Evolutionary conservation across 2,113 vertebrate genomes (phyloP), one percentile per base, ranked within the genome.

Genomic region (Catagonus wagneri): DNA sequence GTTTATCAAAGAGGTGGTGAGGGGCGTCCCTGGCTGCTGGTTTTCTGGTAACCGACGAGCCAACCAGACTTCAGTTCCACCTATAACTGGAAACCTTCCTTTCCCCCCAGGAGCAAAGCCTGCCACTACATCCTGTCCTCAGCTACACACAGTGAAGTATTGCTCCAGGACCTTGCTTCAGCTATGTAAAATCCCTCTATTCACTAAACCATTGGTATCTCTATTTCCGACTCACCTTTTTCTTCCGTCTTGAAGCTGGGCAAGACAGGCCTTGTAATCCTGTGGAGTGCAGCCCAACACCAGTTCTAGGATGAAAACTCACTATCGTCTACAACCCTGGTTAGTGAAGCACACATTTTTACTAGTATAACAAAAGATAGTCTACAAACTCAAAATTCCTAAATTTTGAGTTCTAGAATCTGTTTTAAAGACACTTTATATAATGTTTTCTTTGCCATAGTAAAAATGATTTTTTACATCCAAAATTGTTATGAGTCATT

Each of bases 381-480:
- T 25, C 2, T 71, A 65, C 3, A 83, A 76, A 76, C 15, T 72
- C 27, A 86, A 71, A 80, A 29, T 54, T 81, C 25, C 12, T 20
- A 12, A 63, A 56, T n/a, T 50, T 50, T 96, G 61, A 72, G 56
- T 80, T 92, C 2, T 15, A 83, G 13, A 36, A 80, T 69, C 17
- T 69, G 10, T 79, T 68, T 92, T 54, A 66, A 65, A 94, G 96
- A 29, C 10, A 25, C 23, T 84, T 56, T 36, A 60, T 44, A 7
- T 22, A 92, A 65, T 17, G 6, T 10, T 92, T 91, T 84, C 11
- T 20, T 81, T 84, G 34, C n/a, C 34, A 89, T 29, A 36, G 10
- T 71, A 95, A 83, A 89, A 93, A 50, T 83, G 3, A 56, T 23
- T 20, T 80, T 93, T 89, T 85, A 83, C 29, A 71, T 39, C 71